Evolutionary conservation across 2,888 invertebrate genomes (phyloP).

Genomic region (Nomada ferruginata): DNA sequence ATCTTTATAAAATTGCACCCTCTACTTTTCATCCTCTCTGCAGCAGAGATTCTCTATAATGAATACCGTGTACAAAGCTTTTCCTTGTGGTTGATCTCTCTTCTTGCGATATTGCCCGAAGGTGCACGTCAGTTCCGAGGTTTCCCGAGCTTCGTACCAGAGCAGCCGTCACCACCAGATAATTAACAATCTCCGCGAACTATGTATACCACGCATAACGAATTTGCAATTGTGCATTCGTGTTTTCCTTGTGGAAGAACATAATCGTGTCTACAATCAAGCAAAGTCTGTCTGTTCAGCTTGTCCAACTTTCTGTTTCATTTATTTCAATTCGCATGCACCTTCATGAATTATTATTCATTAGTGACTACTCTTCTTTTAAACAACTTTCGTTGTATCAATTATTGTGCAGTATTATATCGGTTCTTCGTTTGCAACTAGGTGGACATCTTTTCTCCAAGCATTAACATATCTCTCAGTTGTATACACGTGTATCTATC

Average conservation of each 20-base stretch:
- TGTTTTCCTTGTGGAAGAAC: neutral
- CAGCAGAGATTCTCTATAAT: neutral
- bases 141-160: conserved; percentile 60
- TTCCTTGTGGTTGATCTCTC: conserved; percentile 38
- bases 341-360: too few relatives aligned
- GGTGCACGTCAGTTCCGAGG: conserved; percentile 61
- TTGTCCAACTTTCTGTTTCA: too few relatives aligned
- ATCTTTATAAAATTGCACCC: neutral
- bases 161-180: conserved; percentile 31
- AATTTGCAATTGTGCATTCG: neutral
- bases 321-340: too few relatives aligned
- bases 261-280: too few relatives aligned
- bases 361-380: too few relatives aligned
- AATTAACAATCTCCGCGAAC: conserved; percentile 15
- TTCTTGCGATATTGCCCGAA: conserved; percentile 38
- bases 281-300: too few relatives aligned
- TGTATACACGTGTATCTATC: too few relatives aligned
- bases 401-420: too few relatives aligned
- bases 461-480: too few relatives aligned
- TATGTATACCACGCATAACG: neutral
- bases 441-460: too few relatives aligned
- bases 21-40: conserved; percentile 7
- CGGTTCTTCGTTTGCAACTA: too few relatives aligned
- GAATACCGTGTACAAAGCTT: conserved; percentile 35
- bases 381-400: too few relatives aligned